Percentiles rank a stretch among this genome's conserved stretches.
These are phyloP conservation scores for Thereuonema tuberculata DNA, from an alignment of 1,140 invertebrate genomes.

Conservation along the genomic window DNA sequence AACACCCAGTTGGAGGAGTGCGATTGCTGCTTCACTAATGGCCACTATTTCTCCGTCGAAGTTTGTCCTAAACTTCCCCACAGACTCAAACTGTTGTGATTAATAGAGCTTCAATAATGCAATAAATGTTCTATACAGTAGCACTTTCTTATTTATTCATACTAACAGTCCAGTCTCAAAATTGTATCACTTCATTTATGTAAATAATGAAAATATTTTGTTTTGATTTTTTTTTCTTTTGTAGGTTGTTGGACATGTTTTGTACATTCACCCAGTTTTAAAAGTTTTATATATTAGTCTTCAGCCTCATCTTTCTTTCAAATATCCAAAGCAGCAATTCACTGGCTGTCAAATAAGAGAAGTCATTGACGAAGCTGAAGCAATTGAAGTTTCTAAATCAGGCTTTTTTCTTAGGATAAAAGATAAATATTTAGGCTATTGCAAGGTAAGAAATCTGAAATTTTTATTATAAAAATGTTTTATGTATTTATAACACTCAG, in stretches of 20 bases:
- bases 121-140: no score
- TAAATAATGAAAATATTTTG: neutral
- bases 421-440: neutral
- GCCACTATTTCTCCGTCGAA: no score
- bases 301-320: neutral
- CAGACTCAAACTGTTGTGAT: no score
- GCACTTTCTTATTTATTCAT: no score
- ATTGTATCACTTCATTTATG: no score
- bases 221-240: neutral
- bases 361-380: neutral
- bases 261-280: neutral
- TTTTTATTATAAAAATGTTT: no score
- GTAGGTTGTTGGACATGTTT: neutral
- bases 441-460: neutral
- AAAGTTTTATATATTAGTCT: neutral
- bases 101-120: no score
- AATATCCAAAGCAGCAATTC: neutral
- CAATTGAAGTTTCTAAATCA: neutral
- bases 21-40: no score
- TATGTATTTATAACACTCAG: neutral
- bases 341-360: neutral
- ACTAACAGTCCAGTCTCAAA: no score
- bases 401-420: neutral
- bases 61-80: no score
- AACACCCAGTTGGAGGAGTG: no score